These are phyloP conservation scores for Pseudois nayaur DNA, from an alignment of 2,113 vertebrate genomes.

Conservation along the genomic window DNA sequence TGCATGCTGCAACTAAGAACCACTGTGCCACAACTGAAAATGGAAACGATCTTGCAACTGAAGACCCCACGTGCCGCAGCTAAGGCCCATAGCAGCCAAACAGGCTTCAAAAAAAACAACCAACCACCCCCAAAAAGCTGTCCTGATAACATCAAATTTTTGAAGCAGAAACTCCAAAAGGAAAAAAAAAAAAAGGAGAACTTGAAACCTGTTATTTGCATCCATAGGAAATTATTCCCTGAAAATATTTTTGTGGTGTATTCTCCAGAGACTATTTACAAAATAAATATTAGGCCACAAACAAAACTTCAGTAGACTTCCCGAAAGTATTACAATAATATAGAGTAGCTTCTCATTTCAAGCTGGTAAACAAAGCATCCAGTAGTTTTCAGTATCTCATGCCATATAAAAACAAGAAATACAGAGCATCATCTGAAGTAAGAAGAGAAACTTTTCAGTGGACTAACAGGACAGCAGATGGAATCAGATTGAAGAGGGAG, in stretches of 20 bases:
- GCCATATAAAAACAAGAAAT: not conserved
- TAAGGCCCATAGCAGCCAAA: not conserved
- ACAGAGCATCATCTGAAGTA: not conserved
- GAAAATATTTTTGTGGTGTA: not conserved
- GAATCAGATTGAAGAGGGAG: not conserved
- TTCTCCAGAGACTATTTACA: not conserved
- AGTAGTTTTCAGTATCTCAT: not conserved
- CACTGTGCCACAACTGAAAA: not conserved
- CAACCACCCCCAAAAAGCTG: not conserved
- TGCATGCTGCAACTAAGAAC: not conserved
- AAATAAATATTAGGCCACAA: not conserved
- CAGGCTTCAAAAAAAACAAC: not conserved
- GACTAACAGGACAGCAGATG: not conserved
- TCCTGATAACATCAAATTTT: not conserved
- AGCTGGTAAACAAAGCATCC: not conserved
- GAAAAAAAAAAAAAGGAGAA: not conserved
- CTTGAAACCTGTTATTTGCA: not conserved
- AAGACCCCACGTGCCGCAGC: not conserved
- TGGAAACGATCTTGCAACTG: not conserved
- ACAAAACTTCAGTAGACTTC: slow-evolving; percentile 35
- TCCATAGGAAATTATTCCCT: not conserved
- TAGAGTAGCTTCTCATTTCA: slow-evolving; percentile 26
- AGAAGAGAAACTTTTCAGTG: not conserved
- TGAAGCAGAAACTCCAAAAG: not conserved
- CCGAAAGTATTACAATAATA: not conserved